Conservation (phyloP, 2,113 vertebrate genomes). For the Petaurus breviceps region DNA sequence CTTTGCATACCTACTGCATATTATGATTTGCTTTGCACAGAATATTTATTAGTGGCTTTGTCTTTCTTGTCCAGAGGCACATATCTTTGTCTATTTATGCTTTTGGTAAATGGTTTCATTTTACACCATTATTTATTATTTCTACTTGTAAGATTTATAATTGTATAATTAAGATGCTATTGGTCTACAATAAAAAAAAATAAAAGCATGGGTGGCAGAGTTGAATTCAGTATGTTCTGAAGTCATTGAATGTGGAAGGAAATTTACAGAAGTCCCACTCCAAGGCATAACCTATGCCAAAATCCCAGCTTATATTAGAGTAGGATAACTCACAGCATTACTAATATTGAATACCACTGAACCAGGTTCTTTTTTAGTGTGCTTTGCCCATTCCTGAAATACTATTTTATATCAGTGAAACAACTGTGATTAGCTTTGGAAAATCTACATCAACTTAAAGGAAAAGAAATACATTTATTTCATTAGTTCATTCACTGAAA, state of each 20-base stretch:
- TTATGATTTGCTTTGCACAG: conserved; percentile 60
- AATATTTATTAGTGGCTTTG: conserved; percentile 59
- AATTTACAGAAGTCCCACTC: conserved; percentile 44
- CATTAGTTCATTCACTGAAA: background rate
- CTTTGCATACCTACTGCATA: conserved; percentile 57
- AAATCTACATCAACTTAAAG: conserved; percentile 19
- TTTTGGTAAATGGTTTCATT: conserved; percentile 69
- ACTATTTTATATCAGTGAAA: background rate
- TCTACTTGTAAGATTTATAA: conserved; percentile 72
- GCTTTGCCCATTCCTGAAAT: background rate
- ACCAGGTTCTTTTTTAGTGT: background rate
- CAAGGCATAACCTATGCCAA: conserved; percentile 9
- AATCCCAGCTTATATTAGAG: conserved; percentile 14
- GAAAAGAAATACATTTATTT: conserved; percentile 17
- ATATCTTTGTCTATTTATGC: conserved; percentile 52
- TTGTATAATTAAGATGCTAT: conserved; percentile 69
- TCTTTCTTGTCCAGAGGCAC: conserved; percentile 69
- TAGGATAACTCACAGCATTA: conserved; percentile 23
- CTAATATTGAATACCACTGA: background rate
- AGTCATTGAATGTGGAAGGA: conserved; percentile 44
- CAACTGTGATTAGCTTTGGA: conserved; percentile 6
- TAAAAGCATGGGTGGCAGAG: conserved; percentile 2
- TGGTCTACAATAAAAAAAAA: conserved; percentile 55
- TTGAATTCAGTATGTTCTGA: conserved; percentile 34
- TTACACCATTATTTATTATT: conserved; percentile 68